Conservation (phyloP, 2,888 invertebrate species). For the Leptinotarsa haldemani region DNA sequence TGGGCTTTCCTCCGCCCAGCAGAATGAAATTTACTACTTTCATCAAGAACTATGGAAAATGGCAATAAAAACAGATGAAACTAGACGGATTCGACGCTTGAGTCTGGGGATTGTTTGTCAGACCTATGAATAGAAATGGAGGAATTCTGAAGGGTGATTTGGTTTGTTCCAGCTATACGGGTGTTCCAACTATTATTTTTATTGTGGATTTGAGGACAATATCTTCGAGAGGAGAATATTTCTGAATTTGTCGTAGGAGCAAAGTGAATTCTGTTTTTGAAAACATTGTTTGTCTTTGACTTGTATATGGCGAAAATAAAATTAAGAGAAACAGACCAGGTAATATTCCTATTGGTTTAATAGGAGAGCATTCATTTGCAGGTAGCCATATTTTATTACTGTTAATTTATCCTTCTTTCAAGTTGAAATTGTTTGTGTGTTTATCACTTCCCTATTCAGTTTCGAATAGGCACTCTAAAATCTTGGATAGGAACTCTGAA, state of each 20-base stretch:
- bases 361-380: too few relatives aligned
- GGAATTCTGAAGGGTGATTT: background rate
- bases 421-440: too few relatives aligned
- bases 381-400: too few relatives aligned
- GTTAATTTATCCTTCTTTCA: too few relatives aligned
- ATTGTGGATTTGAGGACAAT: background rate
- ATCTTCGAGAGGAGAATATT: background rate
- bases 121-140: slow-evolving; percentile 8
- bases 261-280: background rate
- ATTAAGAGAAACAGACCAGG: too few relatives aligned
- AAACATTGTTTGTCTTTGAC: too few relatives aligned
- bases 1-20: slow-evolving; percentile 38
- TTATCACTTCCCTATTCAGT: too few relatives aligned
- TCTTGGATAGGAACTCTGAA: too few relatives aligned
- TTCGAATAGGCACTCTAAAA: too few relatives aligned
- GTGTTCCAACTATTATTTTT: background rate
- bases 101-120: background rate
- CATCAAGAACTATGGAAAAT: slow-evolving; percentile 51
- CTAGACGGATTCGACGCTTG: slow-evolving; percentile 36
- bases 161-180: background rate
- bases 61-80: slow-evolving; percentile 50
- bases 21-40: slow-evolving; percentile 50
- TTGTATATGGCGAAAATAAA: too few relatives aligned
- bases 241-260: slow-evolving; percentile 1
- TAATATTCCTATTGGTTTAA: too few relatives aligned